Evolutionary conservation across 2,113 vertebrate genomes (phyloP).

Genomic region (Melospiza georgiana): DNA sequence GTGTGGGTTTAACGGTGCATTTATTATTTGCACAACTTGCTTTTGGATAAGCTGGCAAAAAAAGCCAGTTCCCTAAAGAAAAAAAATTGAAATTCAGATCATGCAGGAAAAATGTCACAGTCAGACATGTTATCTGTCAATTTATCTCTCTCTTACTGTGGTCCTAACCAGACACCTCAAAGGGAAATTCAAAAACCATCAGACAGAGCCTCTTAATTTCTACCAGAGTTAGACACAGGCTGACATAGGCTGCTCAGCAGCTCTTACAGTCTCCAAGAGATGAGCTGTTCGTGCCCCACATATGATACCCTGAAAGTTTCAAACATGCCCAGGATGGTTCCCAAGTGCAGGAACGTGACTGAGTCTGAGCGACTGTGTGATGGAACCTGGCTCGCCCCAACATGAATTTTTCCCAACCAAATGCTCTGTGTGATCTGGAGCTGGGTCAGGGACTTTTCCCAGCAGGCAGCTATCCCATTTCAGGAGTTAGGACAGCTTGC

Average conservation of each 20-base stretch:
- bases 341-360: fast-evolving
- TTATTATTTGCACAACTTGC: background rate
- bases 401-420: fast-evolving
- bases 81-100: background rate
- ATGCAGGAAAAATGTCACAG: background rate
- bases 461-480: background rate
- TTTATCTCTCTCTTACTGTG: background rate
- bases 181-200: background rate
- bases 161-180: background rate
- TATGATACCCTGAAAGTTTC: background rate
- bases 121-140: background rate
- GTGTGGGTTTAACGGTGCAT: background rate
- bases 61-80: background rate
- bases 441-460: background rate
- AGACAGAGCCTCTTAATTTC: background rate
- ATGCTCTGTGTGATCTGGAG: background rate
- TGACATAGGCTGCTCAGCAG: background rate
- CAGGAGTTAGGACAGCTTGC: background rate
- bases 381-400: background rate
- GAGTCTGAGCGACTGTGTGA: fast-evolving
- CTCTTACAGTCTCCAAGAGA: background rate
- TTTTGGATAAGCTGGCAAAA: background rate
- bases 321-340: background rate
- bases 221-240: background rate
- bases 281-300: background rate